Base-by-base conservation (phyloP, 53 echinoderm and acorn worm species). In the Zoroaster sp. region DNA sequence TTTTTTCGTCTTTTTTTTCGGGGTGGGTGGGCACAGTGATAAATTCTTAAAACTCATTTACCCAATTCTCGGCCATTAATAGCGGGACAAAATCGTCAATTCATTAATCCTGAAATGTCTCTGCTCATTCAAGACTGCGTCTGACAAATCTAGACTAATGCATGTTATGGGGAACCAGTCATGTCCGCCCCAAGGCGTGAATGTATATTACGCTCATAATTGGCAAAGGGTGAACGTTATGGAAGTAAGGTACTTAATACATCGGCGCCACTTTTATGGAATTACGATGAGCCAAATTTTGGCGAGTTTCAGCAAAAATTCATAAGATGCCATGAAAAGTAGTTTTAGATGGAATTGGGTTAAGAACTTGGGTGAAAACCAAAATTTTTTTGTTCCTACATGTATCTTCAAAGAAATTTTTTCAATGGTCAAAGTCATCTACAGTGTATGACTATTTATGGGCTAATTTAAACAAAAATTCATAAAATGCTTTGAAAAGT, bases 81-180 rank as follows among this genome's bases (percentile, higher is more conserved):
- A 69, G 30, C 34, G 31, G 70, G 33, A 25, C 34, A 32, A 36
- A 69, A 73, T 47, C 36, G 40, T 83, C 83, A 69, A 70, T 69
- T 83, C 83, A 83, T 83, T 83, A 83, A 83, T 70, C 83, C 49
- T 7, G 15, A 13, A 23, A 46, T 83, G 69, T 70, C 71, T 66
- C 49, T 33, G 40, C 51, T 33, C 70, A 33, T 69, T 83, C 81
- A 35, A 40, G 43, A 42, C 45, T 15, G 41, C 35, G 70, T 25
- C 83, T 70, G 83, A 83, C 83, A 83, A 83, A 83, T 83, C 83
- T 83, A 83, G 83, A 83, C 83, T 83, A 83, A 83, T 83, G 83
- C 83, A 83, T 83, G 83, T 83, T 69, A 69, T 47, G 47, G 3
- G 28, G 40, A 83, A 83, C 69, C 70, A 69, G 83, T 83, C 83